These are phyloP conservation scores for Mesorhabditis sp. DNA, from an alignment of 2,888 invertebrate species.

Conservation along the genomic window DNA sequence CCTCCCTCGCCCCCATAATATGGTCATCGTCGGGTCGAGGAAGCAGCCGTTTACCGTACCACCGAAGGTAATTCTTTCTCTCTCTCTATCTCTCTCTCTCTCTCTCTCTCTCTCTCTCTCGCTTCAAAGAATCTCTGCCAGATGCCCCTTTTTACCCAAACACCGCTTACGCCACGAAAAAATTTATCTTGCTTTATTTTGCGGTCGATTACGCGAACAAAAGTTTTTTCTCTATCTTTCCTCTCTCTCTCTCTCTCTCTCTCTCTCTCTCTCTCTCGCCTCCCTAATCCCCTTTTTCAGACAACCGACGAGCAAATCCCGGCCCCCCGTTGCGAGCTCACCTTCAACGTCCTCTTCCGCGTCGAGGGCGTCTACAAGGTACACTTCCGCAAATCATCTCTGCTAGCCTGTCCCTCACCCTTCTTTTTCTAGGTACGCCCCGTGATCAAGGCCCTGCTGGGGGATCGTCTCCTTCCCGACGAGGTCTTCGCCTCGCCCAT, in stretches of 20 bases:
- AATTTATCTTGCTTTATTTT: too few species aligned
- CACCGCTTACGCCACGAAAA: too few species aligned
- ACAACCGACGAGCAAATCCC: background rate
- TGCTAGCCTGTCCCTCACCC: too few species aligned
- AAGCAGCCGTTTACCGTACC: conserved; percentile 40
- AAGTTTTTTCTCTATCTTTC: background rate
- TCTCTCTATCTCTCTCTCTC: too few species aligned
- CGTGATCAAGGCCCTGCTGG: conserved; percentile 24
- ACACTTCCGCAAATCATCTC: background rate
- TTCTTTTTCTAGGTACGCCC: conserved; percentile 30
- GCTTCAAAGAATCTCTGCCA: too few species aligned
- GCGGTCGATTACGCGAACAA: background rate
- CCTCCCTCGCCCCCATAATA: conserved; percentile 32
- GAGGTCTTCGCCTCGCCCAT: conserved; percentile 36
- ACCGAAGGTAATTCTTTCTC: conserved; percentile 17
- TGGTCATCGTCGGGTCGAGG: conserved; percentile 39
- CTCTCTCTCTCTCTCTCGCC: too few species aligned
- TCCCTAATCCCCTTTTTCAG: background rate
- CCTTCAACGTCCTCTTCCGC: conserved; percentile 46
- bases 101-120: too few species aligned
- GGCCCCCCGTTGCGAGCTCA: conserved; percentile 21
- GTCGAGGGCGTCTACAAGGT: conserved; percentile 47
- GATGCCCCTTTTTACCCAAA: too few species aligned
- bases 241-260: background rate
- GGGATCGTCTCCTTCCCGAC: conserved; percentile 27